Percentiles rank a stretch among this genome's conserved stretches.
phyloP scores from a whole-genome alignment of 2,888 invertebrate species.

The Agrochola lota region DNA sequence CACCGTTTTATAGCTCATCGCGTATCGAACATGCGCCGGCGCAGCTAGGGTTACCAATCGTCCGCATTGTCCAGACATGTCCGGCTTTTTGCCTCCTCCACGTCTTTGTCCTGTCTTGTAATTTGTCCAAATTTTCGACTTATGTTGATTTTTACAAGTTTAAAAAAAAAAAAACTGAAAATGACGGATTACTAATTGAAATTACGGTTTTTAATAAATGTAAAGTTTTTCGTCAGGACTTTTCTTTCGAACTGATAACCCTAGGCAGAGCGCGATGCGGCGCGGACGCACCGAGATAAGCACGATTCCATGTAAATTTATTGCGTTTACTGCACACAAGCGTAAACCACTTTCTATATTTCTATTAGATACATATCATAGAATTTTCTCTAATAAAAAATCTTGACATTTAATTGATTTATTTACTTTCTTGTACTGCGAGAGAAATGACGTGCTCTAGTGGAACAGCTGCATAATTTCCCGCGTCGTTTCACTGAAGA shows the following conservation, averaged over 20 bases:
- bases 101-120: neutral
- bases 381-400: constrained; percentile 48
- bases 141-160: too few species aligned
- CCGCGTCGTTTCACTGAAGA: constrained; percentile 52
- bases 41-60: constrained; percentile 25
- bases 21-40: constrained; percentile 66
- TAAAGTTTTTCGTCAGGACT: neutral
- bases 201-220: neutral
- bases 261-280: constrained; percentile 46
- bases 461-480: constrained; percentile 60
- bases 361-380: constrained; percentile 67
- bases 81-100: neutral
- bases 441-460: constrained; percentile 55
- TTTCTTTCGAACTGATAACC: constrained; percentile 11
- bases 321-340: constrained; percentile 61
- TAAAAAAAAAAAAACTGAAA: too few species aligned
- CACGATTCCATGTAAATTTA: constrained; percentile 70
- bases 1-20: constrained; percentile 66
- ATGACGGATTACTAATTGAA: neutral
- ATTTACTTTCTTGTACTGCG: constrained; percentile 55
- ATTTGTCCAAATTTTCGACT: neutral
- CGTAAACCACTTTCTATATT: constrained; percentile 71
- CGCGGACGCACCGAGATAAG: constrained; percentile 61
- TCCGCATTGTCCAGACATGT: neutral
- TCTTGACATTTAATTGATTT: constrained; percentile 61